A percentile compares a stretch with the other conserved stretches of the same genome.
Conservation (phyloP, 2,797 vertebrate genomes). For the Macrochelys suwanniensis region DNA sequence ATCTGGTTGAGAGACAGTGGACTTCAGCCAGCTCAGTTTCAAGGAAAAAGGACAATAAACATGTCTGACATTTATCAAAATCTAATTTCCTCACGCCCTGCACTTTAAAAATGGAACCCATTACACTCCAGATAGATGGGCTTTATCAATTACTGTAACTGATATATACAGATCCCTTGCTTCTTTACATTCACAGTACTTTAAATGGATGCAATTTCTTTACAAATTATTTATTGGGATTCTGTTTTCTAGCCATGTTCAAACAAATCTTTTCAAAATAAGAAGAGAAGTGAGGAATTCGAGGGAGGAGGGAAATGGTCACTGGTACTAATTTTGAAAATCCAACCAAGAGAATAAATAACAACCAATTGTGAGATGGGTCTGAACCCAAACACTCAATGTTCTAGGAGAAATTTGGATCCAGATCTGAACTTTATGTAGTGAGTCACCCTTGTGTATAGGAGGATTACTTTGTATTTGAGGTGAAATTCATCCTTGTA, state of each 20-base stretch:
- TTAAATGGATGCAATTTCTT: conserved; percentile 60
- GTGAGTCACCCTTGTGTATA: neutral
- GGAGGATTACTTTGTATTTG: neutral
- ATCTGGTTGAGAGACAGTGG: conserved; percentile 81
- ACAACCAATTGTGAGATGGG: neutral
- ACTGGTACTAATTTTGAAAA: conserved; percentile 8
- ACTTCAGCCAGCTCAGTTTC: conserved; percentile 79
- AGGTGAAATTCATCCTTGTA: neutral
- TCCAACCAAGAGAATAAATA: neutral
- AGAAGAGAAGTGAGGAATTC: neutral
- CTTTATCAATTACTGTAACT: conserved; percentile 70
- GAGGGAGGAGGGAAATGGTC: conserved; percentile 14
- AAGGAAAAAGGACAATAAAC: conserved; percentile 81
- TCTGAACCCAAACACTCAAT: neutral
- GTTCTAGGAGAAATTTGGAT: neutral
- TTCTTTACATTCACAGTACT: conserved; percentile 59
- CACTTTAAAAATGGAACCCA: conserved; percentile 77
- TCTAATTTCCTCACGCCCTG: conserved; percentile 72
- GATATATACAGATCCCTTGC: conserved; percentile 41
- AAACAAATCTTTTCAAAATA: conserved; percentile 33
- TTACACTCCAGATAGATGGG: conserved; percentile 57
- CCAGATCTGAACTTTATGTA: neutral
- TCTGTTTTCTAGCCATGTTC: conserved; percentile 23
- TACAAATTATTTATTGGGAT: conserved; percentile 68
- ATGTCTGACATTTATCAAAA: conserved; percentile 81